phyloP scores from a whole-genome alignment of 2,888 invertebrate species.

The Neuroscelio doddi region DNA sequence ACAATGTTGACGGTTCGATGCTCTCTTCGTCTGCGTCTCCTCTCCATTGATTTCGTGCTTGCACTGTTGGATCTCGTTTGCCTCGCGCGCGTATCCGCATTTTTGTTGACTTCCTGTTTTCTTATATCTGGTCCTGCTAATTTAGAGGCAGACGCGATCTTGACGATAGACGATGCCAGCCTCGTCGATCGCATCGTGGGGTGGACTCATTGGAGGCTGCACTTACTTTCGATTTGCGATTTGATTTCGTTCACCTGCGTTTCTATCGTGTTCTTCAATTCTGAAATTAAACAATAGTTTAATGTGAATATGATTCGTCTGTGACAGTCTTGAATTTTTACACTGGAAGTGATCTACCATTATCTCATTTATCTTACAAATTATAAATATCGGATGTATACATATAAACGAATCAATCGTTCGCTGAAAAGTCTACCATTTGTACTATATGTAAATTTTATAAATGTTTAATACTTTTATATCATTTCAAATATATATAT shows the following conservation, averaged over 20 bases:
- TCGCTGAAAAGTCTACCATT: too few species aligned
- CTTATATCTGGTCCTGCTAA: slow-evolving; percentile 48
- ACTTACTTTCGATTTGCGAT: slow-evolving; percentile 96
- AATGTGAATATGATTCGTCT: neutral
- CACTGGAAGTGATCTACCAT: too few species aligned
- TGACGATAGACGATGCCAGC: slow-evolving; percentile 54
- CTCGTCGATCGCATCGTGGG: slow-evolving; percentile 56
- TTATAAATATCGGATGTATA: too few species aligned
- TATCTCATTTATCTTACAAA: too few species aligned
- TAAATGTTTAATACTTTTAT: too few species aligned
- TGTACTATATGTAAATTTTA: too few species aligned
- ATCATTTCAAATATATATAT: too few species aligned
- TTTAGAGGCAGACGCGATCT: slow-evolving; percentile 56
- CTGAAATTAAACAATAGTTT: slow-evolving; percentile 76
- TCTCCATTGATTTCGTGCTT: slow-evolving; percentile 26
- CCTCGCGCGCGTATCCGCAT: slow-evolving; percentile 39
- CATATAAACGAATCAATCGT: too few species aligned
- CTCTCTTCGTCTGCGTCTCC: slow-evolving; percentile 25
- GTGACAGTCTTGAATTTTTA: neutral
- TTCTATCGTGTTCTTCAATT: slow-evolving; percentile 97
- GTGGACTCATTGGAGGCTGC: slow-evolving; percentile 91
- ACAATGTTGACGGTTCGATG: slow-evolving; percentile 22
- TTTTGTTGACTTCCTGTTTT: slow-evolving; percentile 16
- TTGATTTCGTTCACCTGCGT: slow-evolving; percentile 97
- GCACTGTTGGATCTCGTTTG: slow-evolving; percentile 21